Evolutionary conservation across 1,140 invertebrate species (phyloP), one percentile per base, ranked within the genome.

Genomic region (Diploscapter pachys): DNA sequence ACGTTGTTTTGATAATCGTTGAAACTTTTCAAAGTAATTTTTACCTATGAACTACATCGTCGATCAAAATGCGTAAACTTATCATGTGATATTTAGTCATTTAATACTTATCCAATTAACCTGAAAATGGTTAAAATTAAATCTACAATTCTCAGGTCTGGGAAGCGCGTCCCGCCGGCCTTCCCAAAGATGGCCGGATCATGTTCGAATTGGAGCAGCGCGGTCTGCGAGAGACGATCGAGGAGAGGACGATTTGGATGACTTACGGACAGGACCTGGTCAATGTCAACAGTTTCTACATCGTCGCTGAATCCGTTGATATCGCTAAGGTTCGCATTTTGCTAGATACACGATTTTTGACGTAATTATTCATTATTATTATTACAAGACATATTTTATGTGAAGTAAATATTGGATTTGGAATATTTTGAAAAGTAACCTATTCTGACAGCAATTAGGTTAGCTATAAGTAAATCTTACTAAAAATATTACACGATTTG

Each of bases 231-330:
- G 91, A 92, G 69, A 91, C 90, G 78, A 85, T 98, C 59, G 96
- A 99, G 83, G 93, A 96, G 64, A 92, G 94, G 85, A 96, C 94
- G 63, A 87, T 99, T n/a, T 97, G 95, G 64, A 94, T 99, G 80
- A 98, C 96, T 87, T 95, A 93, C 85, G 96, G 96, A n/a, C 93
- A 93, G 31, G 96, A 99, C 89, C 94, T 99, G 86, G 98, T 99
- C 81, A 98, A 97, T 87, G 95, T 99, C 86, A 96, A 93, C 88
- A 96, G 96, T 87, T 94, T 95, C 80, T 94, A 97, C 87, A 91
- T 99, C 80, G 92, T 99, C 56, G 97, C 94, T 86, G 91, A 93
- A 49, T 92, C 50, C 55, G 53, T 65, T 3, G 75, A 76, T n/a
- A 53, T 72, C 11, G 75, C 75, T 13, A 76, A 95, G 88, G 89